phyloP scores from a whole-genome alignment of 1,140 invertebrate genomes.

The Drosophila subobscura region DNA sequence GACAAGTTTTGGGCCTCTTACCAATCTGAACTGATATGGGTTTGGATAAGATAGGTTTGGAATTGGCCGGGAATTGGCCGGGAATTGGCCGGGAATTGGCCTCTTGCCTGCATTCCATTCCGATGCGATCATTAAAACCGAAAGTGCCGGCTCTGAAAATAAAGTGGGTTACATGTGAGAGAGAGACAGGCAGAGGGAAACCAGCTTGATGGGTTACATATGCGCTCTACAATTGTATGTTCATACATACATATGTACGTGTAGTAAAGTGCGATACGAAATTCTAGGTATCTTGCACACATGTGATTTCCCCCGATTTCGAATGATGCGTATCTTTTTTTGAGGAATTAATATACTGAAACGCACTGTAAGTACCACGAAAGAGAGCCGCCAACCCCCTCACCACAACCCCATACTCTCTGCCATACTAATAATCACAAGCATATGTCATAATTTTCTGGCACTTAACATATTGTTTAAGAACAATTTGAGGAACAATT shows the following conservation, averaged over 20 bases:
- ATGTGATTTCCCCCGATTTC: too few species aligned
- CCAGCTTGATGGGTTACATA: too few species aligned
- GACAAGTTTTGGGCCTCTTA: constrained; percentile 25
- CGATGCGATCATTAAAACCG: constrained; percentile 49
- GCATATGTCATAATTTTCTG: constrained; percentile 35
- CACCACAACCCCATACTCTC: neutral
- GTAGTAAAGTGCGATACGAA: constrained; percentile 5
- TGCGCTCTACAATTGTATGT: too few species aligned
- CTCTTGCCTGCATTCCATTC: constrained; percentile 27
- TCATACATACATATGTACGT: too few species aligned
- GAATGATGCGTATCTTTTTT: neutral
- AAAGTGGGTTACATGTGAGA: neutral
- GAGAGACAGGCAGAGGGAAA: neutral
- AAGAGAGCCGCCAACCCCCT: too few species aligned
- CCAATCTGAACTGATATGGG: constrained; percentile 13
- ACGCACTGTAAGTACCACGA: neutral
- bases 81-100: constrained; percentile 34
- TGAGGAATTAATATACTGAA: neutral
- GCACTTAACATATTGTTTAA: constrained; percentile 23
- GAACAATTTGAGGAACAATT: constrained; percentile 16
- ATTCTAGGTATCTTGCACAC: neutral
- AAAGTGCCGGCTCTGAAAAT: constrained; percentile 27
- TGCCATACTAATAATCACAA: constrained; percentile 45
- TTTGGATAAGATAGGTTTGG: constrained; percentile 1
- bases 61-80: constrained; percentile 14